A percentile compares a stretch with the other conserved stretches of the same genome.
These are phyloP conservation scores for Calyptomena viridis DNA, from an alignment of 2,113 vertebrate genomes.

Conservation along the genomic window DNA sequence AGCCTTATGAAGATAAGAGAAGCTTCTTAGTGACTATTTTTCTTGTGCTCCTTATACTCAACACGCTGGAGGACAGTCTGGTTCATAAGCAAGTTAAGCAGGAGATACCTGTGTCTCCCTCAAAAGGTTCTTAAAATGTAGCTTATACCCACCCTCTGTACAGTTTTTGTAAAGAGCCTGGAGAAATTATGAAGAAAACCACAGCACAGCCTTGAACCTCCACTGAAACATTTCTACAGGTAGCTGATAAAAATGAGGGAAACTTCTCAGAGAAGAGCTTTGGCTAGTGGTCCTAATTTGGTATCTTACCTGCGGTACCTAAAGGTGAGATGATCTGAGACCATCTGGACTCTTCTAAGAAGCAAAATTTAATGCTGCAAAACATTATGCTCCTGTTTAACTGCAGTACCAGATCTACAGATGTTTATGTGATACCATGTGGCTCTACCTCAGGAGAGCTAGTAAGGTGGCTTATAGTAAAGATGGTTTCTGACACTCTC, in stretches of 20 bases:
- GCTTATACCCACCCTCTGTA: not conserved
- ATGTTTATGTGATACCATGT: not conserved
- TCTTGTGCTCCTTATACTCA: not conserved
- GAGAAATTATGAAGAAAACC: not conserved
- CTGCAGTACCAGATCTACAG: not conserved
- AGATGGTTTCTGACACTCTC: not conserved
- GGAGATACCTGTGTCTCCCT: not conserved
- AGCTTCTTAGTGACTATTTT: not conserved
- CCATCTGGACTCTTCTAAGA: not conserved
- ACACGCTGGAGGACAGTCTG: not conserved
- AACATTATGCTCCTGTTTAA: not conserved
- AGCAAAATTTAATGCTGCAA: not conserved
- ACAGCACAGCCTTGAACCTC: not conserved
- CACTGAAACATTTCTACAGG: not conserved
- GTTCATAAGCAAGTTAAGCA: not conserved
- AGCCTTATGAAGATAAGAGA: not conserved
- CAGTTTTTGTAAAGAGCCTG: not conserved
- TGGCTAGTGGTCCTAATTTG: not conserved
- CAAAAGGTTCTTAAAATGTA: not conserved
- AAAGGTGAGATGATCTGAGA: not conserved
- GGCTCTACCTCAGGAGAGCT: not conserved
- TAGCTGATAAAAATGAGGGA: not conserved
- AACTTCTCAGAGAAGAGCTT: not conserved
- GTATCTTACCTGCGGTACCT: not conserved
- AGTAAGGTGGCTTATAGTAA: not conserved